Evolutionary conservation across 2,888 invertebrate genomes (phyloP), one percentile per base, ranked within the genome.

Genomic region (Andrena camellia): DNA sequence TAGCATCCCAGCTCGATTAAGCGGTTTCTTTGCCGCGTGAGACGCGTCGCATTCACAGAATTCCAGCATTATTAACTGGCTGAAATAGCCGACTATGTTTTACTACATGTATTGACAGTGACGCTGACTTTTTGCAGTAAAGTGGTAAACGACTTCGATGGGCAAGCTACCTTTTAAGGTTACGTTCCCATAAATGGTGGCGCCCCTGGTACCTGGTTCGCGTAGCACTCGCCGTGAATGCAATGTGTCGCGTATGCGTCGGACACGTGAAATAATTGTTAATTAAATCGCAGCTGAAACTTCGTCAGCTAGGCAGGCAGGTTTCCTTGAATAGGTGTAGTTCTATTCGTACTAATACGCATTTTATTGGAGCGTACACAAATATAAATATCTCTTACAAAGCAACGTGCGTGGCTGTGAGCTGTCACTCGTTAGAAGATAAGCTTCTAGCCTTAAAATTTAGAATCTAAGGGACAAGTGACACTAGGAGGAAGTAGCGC

Each of bases 131-230:
- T 84, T 85, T 79, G 29, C 57, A 60, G 60, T 20, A 68, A 83
- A 83, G 57, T 85, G 60, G 71, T 74, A 81, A 87, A 87, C 60
- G 72, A 84, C 85, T 84, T 83, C 84, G 84, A 73, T 78, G 76
- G 80, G 23, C 90, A 91, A 91, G 90, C 80, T 92, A 75, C 91
- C 91, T 86, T 92, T 91, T 91, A 92, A 90, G 91, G 91, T 78
- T 86, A 68, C 77, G 79, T 67, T 85, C 73, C 91, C 90, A 83
- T 90, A 90, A 87, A 91, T 85, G 91, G 91, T 67, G 78, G 78
- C 83, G 67, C 70, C 76, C 54, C 77, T 20, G 50, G 62, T 64
- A 75, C 66, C 64, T 70, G 70, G 48, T 75, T 68, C 50, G 20
- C 48, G 63, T 42, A 67, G 71, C 23, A 20, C 67, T 31, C 17